Percentiles rank a stretch among this genome's conserved stretches.
Conservation (phyloP, 2,113 vertebrate genomes). For the Tychaedon coryphoeus region DNA sequence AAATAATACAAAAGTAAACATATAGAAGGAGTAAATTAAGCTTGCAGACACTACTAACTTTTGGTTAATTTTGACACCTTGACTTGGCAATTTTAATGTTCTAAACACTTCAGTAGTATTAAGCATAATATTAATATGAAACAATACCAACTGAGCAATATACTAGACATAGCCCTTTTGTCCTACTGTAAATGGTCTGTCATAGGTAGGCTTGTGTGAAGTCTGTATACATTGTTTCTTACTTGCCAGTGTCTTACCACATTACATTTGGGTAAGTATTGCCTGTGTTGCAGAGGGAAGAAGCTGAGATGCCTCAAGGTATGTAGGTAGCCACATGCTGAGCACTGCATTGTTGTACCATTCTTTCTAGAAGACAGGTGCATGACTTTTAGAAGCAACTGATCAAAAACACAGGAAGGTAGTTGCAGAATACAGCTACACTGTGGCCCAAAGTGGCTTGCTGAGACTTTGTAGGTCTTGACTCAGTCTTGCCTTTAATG, state of each 20-base stretch:
- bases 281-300: not conserved
- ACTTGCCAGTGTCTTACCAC: not conserved
- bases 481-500: not conserved
- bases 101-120: not conserved
- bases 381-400: not conserved
- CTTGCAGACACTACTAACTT: not conserved
- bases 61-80: not conserved
- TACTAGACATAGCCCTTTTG: not conserved
- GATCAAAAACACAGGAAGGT: not conserved
- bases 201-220: not conserved
- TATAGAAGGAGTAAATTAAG: not conserved
- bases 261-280: not conserved
- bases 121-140: not conserved
- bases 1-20: not conserved
- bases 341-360: not conserved
- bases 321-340: not conserved
- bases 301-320: not conserved
- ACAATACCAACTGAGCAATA: not conserved
- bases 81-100: not conserved
- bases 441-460: not conserved
- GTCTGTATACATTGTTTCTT: not conserved
- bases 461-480: not conserved
- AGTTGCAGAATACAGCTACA: not conserved
- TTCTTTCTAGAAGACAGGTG: not conserved
- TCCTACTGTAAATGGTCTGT: not conserved